A percentile compares a stretch with the other conserved stretches of the same genome.
Conservation (phyloP, 2,888 invertebrate genomes). For the Mesoligia furuncula region DNA sequence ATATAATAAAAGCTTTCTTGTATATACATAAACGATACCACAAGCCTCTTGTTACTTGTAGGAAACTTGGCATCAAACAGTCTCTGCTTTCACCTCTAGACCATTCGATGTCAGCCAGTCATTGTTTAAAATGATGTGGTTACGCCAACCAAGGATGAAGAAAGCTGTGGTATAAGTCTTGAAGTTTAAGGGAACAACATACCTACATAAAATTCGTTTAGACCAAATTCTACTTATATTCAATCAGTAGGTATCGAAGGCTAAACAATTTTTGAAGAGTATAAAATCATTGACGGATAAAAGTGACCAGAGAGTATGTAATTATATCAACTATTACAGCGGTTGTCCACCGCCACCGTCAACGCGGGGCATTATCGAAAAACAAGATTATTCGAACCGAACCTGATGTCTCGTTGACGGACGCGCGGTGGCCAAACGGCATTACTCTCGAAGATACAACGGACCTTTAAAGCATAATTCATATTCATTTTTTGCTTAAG, state of each 20-base stretch:
- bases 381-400: background rate
- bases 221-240: background rate
- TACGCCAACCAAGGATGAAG: constrained; percentile 35
- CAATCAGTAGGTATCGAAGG: background rate
- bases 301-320: background rate
- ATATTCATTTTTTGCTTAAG: background rate
- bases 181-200: constrained; percentile 17
- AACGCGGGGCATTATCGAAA: background rate
- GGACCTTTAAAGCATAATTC: too few relatives aligned
- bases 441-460: background rate
- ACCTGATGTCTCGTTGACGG: background rate
- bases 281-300: background rate
- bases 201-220: constrained; percentile 1
- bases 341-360: background rate
- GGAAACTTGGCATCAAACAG: constrained; percentile 59
- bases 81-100: constrained; percentile 66
- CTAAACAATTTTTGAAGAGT: background rate
- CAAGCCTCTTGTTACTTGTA: constrained; percentile 1
- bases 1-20: background rate
- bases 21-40: constrained; percentile 23
- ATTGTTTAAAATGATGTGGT: constrained; percentile 76
- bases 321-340: background rate
- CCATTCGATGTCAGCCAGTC: constrained; percentile 61
- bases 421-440: background rate
- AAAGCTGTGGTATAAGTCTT: constrained; percentile 29